phyloP scores from a whole-genome alignment of 2,797 vertebrate species.

The Gorsachius magnificus region DNA sequence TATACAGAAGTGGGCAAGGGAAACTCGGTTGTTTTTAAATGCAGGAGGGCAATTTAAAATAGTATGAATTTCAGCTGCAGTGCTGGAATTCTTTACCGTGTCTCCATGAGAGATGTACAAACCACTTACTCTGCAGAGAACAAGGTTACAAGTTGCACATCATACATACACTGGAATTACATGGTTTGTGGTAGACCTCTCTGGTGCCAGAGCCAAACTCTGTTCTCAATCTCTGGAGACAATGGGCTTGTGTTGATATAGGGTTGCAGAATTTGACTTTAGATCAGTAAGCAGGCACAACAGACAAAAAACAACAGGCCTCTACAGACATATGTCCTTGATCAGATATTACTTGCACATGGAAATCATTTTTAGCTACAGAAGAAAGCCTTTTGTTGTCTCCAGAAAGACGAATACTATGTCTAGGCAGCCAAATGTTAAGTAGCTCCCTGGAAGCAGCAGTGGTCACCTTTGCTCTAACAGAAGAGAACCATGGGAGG shows the following conservation, averaged over 20 bases:
- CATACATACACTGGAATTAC: conserved; percentile 17
- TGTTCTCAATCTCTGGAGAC: neutral
- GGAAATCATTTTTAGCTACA: conserved; percentile 11
- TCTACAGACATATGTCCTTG: conserved; percentile 2
- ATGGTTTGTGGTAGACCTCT: conserved; percentile 47
- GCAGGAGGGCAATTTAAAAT: neutral
- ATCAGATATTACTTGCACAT: conserved; percentile 50
- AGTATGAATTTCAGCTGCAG: conserved; percentile 27
- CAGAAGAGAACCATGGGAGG: neutral
- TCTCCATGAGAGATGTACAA: conserved; percentile 28
- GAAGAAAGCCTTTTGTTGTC: conserved; percentile 10
- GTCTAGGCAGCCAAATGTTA: conserved; percentile 15
- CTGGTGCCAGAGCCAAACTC: neutral
- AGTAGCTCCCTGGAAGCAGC: neutral
- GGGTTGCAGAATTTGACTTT: conserved; percentile 28
- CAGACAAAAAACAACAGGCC: conserved; percentile 17
- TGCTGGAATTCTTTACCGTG: neutral
- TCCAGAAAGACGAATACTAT: neutral
- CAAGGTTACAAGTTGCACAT: conserved; percentile 36
- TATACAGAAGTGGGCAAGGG: conserved; percentile 7
- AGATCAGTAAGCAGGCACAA: neutral
- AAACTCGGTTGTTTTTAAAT: conserved; percentile 40
- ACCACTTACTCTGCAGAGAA: conserved; percentile 28
- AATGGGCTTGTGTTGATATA: conserved; percentile 8
- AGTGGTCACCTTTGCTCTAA: neutral